A percentile compares a stretch with the other conserved stretches of the same genome.
phyloP scores from a whole-genome alignment of 2,888 invertebrate species.

The Gari tellinella region DNA sequence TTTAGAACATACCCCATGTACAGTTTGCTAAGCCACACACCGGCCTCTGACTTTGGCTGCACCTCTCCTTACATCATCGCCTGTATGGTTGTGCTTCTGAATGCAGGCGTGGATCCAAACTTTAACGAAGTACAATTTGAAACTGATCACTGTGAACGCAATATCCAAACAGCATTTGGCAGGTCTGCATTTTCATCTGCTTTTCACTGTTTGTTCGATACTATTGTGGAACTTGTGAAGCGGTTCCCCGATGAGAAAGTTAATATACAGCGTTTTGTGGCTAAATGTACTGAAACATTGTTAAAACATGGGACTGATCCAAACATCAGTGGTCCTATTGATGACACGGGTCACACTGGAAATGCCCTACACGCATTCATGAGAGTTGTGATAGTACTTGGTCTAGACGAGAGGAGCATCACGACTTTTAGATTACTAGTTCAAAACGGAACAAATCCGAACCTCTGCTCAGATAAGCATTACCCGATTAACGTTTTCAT shows the following conservation, averaged over 20 bases:
- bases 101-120: slow-evolving; percentile 79
- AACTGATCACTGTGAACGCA: slow-evolving; percentile 42
- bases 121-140: slow-evolving; percentile 76
- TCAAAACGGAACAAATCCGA: slow-evolving; percentile 74
- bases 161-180: slow-evolving; percentile 71
- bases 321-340: slow-evolving; percentile 60
- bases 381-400: slow-evolving; percentile 54
- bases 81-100: slow-evolving; percentile 67
- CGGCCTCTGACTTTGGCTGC: slow-evolving; percentile 68
- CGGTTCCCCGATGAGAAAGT: slow-evolving; percentile 53
- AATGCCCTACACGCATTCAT: slow-evolving; percentile 73
- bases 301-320: slow-evolving; percentile 72
- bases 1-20: slow-evolving; percentile 79
- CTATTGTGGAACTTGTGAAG: slow-evolving; percentile 60
- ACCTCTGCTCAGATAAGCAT: slow-evolving; percentile 46
- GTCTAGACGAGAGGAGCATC: slow-evolving; percentile 60
- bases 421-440: slow-evolving; percentile 62
- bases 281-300: slow-evolving; percentile 69
- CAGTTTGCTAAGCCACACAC: slow-evolving; percentile 74
- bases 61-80: slow-evolving; percentile 67
- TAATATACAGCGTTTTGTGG: slow-evolving; percentile 56
- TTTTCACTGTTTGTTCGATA: slow-evolving; percentile 72
- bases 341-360: slow-evolving; percentile 53
- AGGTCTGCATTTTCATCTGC: slow-evolving; percentile 75
- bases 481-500: slow-evolving; percentile 63